Conservation (phyloP, 2,888 invertebrate species). For the Andrena dorsata region DNA sequence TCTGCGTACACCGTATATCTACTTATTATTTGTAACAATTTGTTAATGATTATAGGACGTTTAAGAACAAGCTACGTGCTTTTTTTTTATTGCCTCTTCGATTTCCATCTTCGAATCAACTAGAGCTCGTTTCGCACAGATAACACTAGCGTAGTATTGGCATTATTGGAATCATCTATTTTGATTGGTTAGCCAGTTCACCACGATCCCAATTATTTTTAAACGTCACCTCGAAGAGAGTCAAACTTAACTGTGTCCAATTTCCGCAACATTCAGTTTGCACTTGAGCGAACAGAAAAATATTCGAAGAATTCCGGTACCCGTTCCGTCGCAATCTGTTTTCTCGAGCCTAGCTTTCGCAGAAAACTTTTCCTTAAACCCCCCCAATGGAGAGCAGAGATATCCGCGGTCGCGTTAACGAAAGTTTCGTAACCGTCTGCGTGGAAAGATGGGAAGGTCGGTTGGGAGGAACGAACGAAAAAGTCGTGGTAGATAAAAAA, state of each 20-base stretch:
- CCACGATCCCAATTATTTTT: background rate
- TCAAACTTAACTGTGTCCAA: background rate
- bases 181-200: no score
- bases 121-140: background rate
- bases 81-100: background rate
- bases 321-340: background rate
- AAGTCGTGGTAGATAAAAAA: constrained; percentile 51
- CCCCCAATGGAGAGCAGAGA: background rate
- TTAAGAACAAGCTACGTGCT: background rate
- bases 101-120: background rate
- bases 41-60: constrained; percentile 29
- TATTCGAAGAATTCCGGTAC: constrained; percentile 1
- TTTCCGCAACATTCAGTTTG: background rate
- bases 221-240: background rate
- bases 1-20: constrained; percentile 1
- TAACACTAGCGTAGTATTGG: background rate
- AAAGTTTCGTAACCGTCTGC: constrained; percentile 48
- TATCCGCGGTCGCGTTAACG: constrained; percentile 23
- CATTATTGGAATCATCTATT: no score
- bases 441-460: constrained; percentile 13
- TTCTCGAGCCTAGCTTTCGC: background rate
- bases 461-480: constrained; percentile 15
- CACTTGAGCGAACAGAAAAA: background rate
- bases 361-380: constrained; percentile 25
- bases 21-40: constrained; percentile 42